Base-by-base conservation (phyloP, 92 coral and sea anemone species). In the Porites evermanni region DNA sequence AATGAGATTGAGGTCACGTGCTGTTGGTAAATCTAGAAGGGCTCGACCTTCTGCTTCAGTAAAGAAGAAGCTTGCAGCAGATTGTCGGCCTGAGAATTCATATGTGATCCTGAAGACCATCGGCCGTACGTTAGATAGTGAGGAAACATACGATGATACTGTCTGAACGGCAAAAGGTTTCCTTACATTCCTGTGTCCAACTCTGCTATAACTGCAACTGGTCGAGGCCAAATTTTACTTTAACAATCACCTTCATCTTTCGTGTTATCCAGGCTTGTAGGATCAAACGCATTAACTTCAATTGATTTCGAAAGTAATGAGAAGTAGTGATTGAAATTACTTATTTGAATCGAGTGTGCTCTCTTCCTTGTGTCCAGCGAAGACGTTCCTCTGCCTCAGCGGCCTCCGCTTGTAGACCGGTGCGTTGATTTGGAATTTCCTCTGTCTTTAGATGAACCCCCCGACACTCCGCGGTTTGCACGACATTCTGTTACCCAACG, bases 131-230 rank as follows among this genome's bases (percentile, higher is more conserved):
- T 84, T 67, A 91, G 70, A 64, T 88, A 75, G 7, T 82, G 82
- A 24, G 96, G 96, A 18, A 78, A 93, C 88, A 93, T 93, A 12
- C 53, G 67, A 51, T 79, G 89, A 38, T 84, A 88, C 56, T 84
- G 63, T 69, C 89, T 78, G 47, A 87, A 10, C 2, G 92, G 94
- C 24, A 90, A 80, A 11, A 86, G 69, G 89, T 83, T 87, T 24
- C 95, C 93, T 89, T 92, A 90, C 51, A 92, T 90, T 53, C 89
- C 88, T 0, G 91, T 88, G 80, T 91, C 92, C 59, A 91, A 50
- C 66, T 86, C 87, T 59, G 85, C 91, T 21, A 21, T 83, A n/a
- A 83, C 81, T 79, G 83, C 20, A n/a, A 87, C 44, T 13, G 38
- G 84, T 3, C 65, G 23, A 67, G 24, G 11, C 23, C 71, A 67